These are phyloP conservation scores for Eristalinus sepulchralis DNA, from an alignment of 2,888 invertebrate genomes.

Conservation along the genomic window DNA sequence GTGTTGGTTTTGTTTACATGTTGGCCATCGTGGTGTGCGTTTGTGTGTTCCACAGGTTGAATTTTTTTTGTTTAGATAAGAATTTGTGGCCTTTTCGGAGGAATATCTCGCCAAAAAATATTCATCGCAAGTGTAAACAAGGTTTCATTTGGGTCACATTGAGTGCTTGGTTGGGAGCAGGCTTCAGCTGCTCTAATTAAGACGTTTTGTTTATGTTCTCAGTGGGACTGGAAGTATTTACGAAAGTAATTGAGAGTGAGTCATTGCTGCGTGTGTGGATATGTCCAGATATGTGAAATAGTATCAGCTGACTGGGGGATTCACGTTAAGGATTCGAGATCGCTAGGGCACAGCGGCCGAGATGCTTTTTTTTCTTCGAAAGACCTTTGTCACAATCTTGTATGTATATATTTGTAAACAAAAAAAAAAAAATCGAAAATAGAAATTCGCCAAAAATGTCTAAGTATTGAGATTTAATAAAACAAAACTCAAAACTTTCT, in stretches of 20 bases:
- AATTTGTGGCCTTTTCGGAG: constrained; percentile 5
- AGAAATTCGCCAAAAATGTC: too few relatives aligned
- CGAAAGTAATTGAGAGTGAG: background rate
- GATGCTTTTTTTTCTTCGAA: too few relatives aligned
- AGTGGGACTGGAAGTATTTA: background rate
- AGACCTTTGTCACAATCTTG: too few relatives aligned
- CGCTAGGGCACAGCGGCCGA: too few relatives aligned
- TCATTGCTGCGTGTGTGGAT: constrained; percentile 7
- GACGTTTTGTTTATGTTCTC: background rate
- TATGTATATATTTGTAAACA: too few relatives aligned
- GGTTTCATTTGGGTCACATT: background rate
- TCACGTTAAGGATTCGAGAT: too few relatives aligned
- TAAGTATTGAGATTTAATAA: too few relatives aligned
- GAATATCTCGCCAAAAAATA: background rate
- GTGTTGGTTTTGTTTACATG: constrained; percentile 35
- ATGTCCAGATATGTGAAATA: background rate
- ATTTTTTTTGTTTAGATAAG: constrained; percentile 34
- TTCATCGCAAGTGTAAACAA: background rate
- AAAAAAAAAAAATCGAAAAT: too few relatives aligned
- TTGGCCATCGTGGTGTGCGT: background rate
- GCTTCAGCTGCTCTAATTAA: background rate
- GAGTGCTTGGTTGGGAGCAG: background rate
- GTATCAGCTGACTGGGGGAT: background rate
- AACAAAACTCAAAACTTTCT: too few relatives aligned
- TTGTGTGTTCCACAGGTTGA: constrained; percentile 33